Evolutionary conservation across 2,888 invertebrate genomes (phyloP).

Genomic region (Platynereis dumerilii): DNA sequence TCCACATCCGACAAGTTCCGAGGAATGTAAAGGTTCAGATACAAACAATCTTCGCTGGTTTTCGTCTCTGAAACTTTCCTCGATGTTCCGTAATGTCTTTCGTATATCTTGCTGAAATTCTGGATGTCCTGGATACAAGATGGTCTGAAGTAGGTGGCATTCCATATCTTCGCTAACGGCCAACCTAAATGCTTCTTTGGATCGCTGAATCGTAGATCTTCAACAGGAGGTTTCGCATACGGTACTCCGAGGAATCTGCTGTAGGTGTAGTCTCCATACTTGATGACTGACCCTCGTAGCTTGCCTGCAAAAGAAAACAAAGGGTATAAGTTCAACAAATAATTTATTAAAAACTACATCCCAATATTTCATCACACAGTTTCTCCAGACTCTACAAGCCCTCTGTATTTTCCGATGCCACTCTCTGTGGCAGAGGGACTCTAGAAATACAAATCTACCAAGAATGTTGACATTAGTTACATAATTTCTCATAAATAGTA

Average conservation of each 20-base stretch:
- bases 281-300: slow-evolving; percentile 13
- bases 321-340: no score
- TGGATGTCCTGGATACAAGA: slow-evolving; percentile 16
- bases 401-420: no score
- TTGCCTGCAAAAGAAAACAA: slow-evolving; percentile 1
- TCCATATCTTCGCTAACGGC: slow-evolving; percentile 17
- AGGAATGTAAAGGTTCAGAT: slow-evolving; percentile 55
- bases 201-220: slow-evolving; percentile 22
- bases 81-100: slow-evolving; percentile 5
- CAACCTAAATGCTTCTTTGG: slow-evolving; percentile 27
- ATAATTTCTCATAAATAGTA: no score
- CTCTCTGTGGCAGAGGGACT: no score
- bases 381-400: no score
- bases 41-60: slow-evolving; percentile 56
- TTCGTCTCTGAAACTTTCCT: slow-evolving; percentile 4
- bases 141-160: slow-evolving; percentile 24
- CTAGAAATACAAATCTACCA: no score
- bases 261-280: slow-evolving; percentile 1
- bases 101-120: slow-evolving; percentile 8
- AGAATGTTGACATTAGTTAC: no score
- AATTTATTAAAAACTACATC: no score
- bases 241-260: slow-evolving; percentile 30
- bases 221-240: slow-evolving; percentile 26
- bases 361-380: no score
- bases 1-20: slow-evolving; percentile 23